Percentiles rank a stretch among this genome's conserved stretches.
Conservation (phyloP, 2,797 vertebrate species). For the Ctenochaetus hawaiiensis region DNA sequence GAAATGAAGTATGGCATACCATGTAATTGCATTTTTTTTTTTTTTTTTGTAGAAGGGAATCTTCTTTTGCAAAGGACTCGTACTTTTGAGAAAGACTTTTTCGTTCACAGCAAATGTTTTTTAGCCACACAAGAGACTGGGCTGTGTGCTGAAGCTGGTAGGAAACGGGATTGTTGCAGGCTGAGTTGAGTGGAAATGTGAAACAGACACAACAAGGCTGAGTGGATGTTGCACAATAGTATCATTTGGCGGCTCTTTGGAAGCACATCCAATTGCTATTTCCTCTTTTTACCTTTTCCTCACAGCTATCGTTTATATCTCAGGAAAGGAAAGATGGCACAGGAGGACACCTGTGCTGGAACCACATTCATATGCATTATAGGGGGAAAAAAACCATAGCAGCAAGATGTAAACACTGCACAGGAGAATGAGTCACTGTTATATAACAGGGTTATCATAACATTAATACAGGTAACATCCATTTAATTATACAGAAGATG, state of each 20-base stretch:
- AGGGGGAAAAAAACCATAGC: neutral
- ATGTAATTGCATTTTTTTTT: slow-evolving; percentile 61
- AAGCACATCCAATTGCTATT: slow-evolving; percentile 23
- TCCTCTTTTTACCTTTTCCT: neutral
- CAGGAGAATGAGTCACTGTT: slow-evolving; percentile 6
- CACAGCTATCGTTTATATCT: neutral
- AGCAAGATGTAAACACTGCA: neutral
- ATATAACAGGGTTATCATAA: neutral
- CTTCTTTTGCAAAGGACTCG: neutral
- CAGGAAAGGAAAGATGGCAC: neutral
- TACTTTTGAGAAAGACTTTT: slow-evolving; percentile 2
- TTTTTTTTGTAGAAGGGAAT: neutral
- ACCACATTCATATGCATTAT: slow-evolving; percentile 3
- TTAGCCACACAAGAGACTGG: neutral
- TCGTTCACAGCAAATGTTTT: slow-evolving; percentile 14
- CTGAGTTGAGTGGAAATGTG: slow-evolving; percentile 13
- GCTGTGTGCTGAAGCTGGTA: neutral
- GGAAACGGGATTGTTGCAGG: neutral
- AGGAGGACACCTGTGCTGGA: neutral
- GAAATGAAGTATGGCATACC: slow-evolving; percentile 47
- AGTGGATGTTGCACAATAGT: slow-evolving; percentile 34
- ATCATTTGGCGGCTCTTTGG: slow-evolving; percentile 10
- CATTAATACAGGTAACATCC: neutral
- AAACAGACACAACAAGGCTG: slow-evolving; percentile 13
- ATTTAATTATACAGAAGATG: neutral